A percentile compares a stretch with the other conserved stretches of the same genome.
phyloP scores from a whole-genome alignment of 2,113 vertebrate genomes.

The Prolemur simus region DNA sequence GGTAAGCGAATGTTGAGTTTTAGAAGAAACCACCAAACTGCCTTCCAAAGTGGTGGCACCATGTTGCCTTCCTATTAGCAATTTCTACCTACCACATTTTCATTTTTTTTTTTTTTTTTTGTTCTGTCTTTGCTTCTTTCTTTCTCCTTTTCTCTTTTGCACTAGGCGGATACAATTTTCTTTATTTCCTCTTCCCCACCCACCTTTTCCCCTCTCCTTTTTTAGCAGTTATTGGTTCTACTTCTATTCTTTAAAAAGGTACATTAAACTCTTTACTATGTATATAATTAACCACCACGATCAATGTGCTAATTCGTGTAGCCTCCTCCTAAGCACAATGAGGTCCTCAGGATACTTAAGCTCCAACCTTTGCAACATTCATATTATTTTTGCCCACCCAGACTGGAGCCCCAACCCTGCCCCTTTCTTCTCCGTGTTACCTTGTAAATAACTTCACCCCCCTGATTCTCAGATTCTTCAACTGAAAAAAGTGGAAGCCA shows the following conservation, averaged over 20 bases:
- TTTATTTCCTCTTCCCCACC: neutral
- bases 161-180: neutral
- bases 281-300: neutral
- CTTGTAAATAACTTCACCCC: neutral
- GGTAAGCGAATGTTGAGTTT: neutral
- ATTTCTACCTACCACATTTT: neutral
- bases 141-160: neutral
- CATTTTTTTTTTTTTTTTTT: neutral
- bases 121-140: neutral
- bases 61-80: neutral
- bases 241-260: neutral
- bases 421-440: neutral
- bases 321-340: neutral
- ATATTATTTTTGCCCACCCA: neutral
- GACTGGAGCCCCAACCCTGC: too few relatives aligned
- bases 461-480: neutral
- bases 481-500: neutral
- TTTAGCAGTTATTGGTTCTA: neutral
- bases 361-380: neutral
- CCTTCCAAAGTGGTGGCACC: neutral
- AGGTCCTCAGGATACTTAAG: neutral
- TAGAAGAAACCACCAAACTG: neutral
- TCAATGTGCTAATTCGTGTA: neutral
- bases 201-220: neutral
- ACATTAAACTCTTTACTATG: neutral